A percentile compares a stretch with the other conserved stretches of the same genome.
These are phyloP conservation scores for Periophthalmus modestus DNA, from an alignment of 2,113 vertebrate genomes.

Conservation along the genomic window DNA sequence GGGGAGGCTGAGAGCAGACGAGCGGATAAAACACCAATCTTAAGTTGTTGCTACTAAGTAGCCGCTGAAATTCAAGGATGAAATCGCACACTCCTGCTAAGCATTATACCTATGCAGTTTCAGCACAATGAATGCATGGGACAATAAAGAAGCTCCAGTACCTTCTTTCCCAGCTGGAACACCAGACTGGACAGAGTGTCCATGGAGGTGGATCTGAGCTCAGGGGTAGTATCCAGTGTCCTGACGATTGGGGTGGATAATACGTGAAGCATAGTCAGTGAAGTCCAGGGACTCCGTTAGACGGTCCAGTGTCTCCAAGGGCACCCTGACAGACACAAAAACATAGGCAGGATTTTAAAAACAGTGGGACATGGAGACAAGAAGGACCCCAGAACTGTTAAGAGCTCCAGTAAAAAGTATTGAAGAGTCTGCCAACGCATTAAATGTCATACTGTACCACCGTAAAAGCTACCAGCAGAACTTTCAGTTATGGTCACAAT, in stretches of 20 bases:
- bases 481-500: neutral
- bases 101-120: neutral
- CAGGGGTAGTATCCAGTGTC: slow-evolving; percentile 90
- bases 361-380: slow-evolving; percentile 8
- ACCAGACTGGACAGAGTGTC: slow-evolving; percentile 96
- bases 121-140: neutral
- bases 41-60: slow-evolving; percentile 85
- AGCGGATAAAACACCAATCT: slow-evolving; percentile 39
- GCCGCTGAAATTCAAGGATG: slow-evolving; percentile 89
- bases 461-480: neutral
- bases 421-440: slow-evolving; percentile 7
- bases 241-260: slow-evolving; percentile 96
- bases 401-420: slow-evolving; percentile 17
- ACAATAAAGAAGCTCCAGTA: slow-evolving; percentile 50
- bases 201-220: slow-evolving; percentile 91
- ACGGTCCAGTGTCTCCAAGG: slow-evolving; percentile 93
- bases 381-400: slow-evolving; percentile 2
- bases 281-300: slow-evolving; percentile 97
- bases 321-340: slow-evolving; percentile 79
- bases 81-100: neutral
- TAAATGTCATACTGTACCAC: neutral
- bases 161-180: slow-evolving; percentile 98
- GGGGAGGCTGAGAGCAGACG: slow-evolving; percentile 29
- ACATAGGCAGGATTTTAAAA: slow-evolving; percentile 29
- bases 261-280: slow-evolving; percentile 95